A percentile compares a stretch with the other conserved stretches of the same genome.
Conservation (phyloP, 2,888 invertebrate genomes). For the Drosophila nigricruria region DNA sequence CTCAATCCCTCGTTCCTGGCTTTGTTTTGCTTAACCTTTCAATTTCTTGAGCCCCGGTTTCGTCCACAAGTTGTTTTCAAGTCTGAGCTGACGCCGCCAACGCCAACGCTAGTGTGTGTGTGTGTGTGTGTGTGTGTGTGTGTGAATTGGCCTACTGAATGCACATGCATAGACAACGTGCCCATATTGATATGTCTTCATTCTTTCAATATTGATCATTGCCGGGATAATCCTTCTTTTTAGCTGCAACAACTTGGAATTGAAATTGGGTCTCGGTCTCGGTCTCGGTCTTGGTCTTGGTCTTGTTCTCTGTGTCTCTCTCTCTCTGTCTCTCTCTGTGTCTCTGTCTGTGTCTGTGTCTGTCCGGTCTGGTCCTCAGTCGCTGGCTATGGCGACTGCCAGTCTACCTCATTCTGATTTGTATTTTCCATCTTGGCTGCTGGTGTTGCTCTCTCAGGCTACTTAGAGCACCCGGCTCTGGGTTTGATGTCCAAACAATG, state of each 20-base stretch:
- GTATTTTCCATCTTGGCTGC: conserved; percentile 13
- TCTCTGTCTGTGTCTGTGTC: not conserved
- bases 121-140: conserved; percentile 36
- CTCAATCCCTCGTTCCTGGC: conserved; percentile 36
- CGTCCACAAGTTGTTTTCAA: conserved; percentile 68
- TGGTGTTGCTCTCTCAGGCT: conserved; percentile 44
- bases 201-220: conserved; percentile 80
- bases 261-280: conserved; percentile 60
- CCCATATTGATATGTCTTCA: conserved; percentile 75
- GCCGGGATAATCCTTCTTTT: conserved; percentile 83
- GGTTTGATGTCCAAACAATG: conserved; percentile 76
- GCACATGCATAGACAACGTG: conserved; percentile 55
- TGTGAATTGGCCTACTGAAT: conserved; percentile 72
- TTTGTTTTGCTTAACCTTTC: conserved; percentile 75
- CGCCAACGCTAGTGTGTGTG: conserved; percentile 17
- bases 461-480: conserved; percentile 53
- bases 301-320: not conserved
- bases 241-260: conserved; percentile 64
- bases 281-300: conserved; percentile 42
- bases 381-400: conserved; percentile 29
- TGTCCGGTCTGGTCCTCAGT: conserved; percentile 13
- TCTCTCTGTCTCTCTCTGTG: not conserved
- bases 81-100: conserved; percentile 49
- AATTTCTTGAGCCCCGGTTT: conserved; percentile 61
- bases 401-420: conserved; percentile 35